Evolutionary conservation across 30 jellyfish, hydroid and myxozoan genomes (phyloP), one percentile per base, ranked within the genome.

Genomic region (Aurelia sp.): DNA sequence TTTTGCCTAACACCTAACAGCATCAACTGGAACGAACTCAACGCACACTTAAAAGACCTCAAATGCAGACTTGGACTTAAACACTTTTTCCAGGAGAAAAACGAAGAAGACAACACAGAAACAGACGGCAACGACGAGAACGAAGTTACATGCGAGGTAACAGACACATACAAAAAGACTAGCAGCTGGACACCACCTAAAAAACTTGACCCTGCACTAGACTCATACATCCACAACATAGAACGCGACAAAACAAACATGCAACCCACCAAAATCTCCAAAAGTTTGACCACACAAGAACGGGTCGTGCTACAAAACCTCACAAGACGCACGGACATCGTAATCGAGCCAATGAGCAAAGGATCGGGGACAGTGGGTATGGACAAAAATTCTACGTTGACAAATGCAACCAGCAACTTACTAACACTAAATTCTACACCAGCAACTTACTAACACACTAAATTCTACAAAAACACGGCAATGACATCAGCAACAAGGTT

Each of bases 401-500:
- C 74, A 70, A 37, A 72, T 72, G 70, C 40, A 50, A 9, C n/a
- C 68, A 70, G 23, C 68, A 44, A 72, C 84, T 72, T 13, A 72
- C 19, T 35, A 70, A 72, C 69, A 72, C 70, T 9, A 72, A 12
- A 19, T 72, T 72, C 47, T 72, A 72, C 84, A 22, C 33, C 33
- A 27, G 33, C 33, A 27, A 27, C 33, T 27, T 27, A 27, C 33
- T 27, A 27, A 27, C 33, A 27, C 33, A 27, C 33, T 27, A 27
- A 27, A 27, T 27, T 27, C 33, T 27, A 27, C 33, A 40, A 40
- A 41, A 35, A 72, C 84, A 72, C 11, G 84, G 50, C 84, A 48
- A 72, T 13, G 70, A 72, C 70, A 72, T 18, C 37, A 72, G 71
- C 18, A 72, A 72, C 44, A 72, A 72, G 23, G 84, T 72, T 22